Base-by-base conservation (phyloP, 2,888 invertebrate genomes). In the Melieria crassipennis region DNA sequence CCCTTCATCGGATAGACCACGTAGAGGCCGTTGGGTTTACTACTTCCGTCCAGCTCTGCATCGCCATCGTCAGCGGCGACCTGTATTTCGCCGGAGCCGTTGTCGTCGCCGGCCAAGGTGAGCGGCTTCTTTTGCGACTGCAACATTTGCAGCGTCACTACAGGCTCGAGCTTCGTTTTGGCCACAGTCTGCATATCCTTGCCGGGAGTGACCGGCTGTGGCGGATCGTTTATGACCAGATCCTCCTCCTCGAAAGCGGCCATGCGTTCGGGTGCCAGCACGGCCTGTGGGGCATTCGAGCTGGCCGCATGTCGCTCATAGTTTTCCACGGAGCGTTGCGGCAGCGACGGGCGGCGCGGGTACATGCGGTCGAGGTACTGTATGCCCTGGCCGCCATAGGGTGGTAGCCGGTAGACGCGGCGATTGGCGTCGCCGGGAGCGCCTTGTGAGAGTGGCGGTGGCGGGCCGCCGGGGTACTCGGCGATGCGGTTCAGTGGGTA, bases 121-220 rank as follows among this genome's bases (percentile, higher is more conserved):
- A 77, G 62, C 0, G 82, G 73, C 63, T 87, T 82, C 72, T 87
- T 85, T 78, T 89, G 88, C 0, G 89, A 88, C 79, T 92, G 91
- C 61, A 92, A 88, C 92, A 92, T 92, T 85, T 92, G 92, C 48
- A 92, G 81, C 0, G 92, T 92, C 10, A 91, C 89, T 0, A 92
- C 89, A 0, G 89, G 89, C 45, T 89, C 88, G 5, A 89, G 84
- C 56, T 84, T 86, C 4, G 80, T 70, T 45, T 83, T 82, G 45
- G 78, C 83, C 1, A 76, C 65, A 77, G 71, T 69, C 0, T 63
- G 65, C 4, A 77, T 86, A 10, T 83, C 81, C 48, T 84, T 83
- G 52, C 78, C 82, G 3, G 82, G 78, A 78, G 80, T 75, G 72
- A 83, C 76, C 74, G 85, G 84, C 52, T 87, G 84, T 1, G 89